Evolutionary conservation across 2,797 vertebrate genomes (phyloP).

Genomic region (Sphenopsis melanotis): DNA sequence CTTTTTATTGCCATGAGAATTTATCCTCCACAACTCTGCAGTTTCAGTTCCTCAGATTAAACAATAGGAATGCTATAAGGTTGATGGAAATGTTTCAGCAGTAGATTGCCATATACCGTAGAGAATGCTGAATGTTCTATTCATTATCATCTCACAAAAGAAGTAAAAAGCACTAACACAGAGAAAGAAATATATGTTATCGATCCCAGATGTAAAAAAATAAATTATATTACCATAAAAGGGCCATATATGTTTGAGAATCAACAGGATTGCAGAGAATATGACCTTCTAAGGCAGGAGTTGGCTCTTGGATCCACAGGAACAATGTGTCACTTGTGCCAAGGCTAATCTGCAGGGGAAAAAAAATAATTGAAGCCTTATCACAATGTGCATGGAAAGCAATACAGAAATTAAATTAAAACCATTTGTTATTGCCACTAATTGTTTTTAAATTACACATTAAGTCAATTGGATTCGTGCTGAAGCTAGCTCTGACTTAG

Average conservation of each 20-base stretch:
- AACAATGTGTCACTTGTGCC: slow-evolving; percentile 96
- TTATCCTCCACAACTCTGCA: background rate
- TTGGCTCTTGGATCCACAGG: slow-evolving; percentile 87
- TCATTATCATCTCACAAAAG: slow-evolving; percentile 36
- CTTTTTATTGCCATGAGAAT: slow-evolving; percentile 7
- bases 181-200: background rate
- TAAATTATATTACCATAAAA: slow-evolving; percentile 82
- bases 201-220: background rate
- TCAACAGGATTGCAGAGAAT: slow-evolving; percentile 91
- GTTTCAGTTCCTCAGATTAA: slow-evolving; percentile 6
- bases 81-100: slow-evolving; percentile 14
- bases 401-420: slow-evolving; percentile 71
- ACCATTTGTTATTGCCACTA: slow-evolving; percentile 63
- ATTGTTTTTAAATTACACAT: slow-evolving; percentile 69
- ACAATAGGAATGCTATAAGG: background rate
- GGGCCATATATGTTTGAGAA: slow-evolving; percentile 84
- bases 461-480: slow-evolving; percentile 54
- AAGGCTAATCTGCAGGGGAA: slow-evolving; percentile 83
- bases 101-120: background rate
- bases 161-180: slow-evolving; percentile 5
- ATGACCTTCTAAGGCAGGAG: slow-evolving; percentile 88
- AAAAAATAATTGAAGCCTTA: slow-evolving; percentile 38
- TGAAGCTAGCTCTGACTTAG: slow-evolving; percentile 14
- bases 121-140: slow-evolving; percentile 1
- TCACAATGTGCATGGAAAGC: slow-evolving; percentile 51